Evolutionary conservation across 2,113 vertebrate genomes (phyloP).

Genomic region (Chaenogobius annularis): DNA sequence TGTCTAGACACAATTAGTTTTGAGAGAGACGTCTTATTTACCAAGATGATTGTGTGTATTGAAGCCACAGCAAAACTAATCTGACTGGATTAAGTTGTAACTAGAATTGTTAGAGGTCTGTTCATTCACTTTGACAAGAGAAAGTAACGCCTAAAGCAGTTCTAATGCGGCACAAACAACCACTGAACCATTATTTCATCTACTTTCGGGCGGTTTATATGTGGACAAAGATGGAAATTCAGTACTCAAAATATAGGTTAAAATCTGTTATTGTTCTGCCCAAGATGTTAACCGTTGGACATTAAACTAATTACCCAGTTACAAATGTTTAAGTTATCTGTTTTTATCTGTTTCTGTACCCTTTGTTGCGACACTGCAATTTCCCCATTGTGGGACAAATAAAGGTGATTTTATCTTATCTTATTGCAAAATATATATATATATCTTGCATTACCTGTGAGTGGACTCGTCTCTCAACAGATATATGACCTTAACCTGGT

Average conservation of each 20-base stretch:
- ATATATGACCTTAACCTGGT: no score
- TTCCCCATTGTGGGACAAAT: no score
- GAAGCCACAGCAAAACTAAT: neutral
- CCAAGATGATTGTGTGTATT: neutral
- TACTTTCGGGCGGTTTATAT: neutral
- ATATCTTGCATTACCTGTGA: no score
- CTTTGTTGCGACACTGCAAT: no score
- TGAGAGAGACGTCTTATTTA: neutral
- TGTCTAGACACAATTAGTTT: constrained; percentile 32
- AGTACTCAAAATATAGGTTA: neutral
- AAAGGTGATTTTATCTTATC: no score
- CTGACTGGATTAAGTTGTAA: constrained; percentile 8
- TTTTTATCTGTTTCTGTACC: no score
- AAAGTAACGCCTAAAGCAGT: neutral
- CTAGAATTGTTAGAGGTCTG: constrained; percentile 5
- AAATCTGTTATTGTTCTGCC: no score
- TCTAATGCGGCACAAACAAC: neutral
- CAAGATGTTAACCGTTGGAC: no score
- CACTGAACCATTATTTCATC: neutral
- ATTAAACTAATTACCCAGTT: no score
- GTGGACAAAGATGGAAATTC: neutral
- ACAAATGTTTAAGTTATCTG: no score
- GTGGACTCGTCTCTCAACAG: no score
- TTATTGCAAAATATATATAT: no score
- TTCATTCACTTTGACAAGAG: neutral